These are phyloP conservation scores for Cotesia vestalis DNA, from an alignment of 1,140 invertebrate species.

Conservation along the genomic window DNA sequence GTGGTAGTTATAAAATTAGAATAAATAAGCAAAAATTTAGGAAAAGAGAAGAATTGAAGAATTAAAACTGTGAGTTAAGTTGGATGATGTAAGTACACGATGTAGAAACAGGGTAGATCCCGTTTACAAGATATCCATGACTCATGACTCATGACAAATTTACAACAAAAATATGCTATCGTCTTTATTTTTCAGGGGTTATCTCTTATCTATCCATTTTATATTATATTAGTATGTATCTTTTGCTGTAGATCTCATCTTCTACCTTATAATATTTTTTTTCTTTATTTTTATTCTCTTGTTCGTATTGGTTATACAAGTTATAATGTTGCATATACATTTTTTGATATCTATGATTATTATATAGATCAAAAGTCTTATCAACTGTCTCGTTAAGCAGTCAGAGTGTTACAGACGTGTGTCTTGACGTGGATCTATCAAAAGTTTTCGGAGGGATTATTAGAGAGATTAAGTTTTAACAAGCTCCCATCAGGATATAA, in stretches of 20 bases:
- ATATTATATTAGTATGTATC: neutral
- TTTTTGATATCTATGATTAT: conserved; percentile 22
- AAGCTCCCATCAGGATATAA: too few relatives aligned
- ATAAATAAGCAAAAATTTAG: neutral
- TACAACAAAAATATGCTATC: conserved; percentile 60
- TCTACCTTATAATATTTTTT: neutral
- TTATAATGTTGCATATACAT: too few relatives aligned
- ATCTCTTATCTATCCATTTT: too few relatives aligned
- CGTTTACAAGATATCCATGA: conserved; percentile 57
- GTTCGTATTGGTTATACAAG: too few relatives aligned
- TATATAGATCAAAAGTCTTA: conserved; percentile 58
- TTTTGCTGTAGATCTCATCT: neutral
- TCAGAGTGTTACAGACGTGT: conserved; percentile 47
- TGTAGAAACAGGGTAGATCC: conserved; percentile 58
- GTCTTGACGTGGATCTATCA: conserved; percentile 39
- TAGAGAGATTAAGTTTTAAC: neutral
- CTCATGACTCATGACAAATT: conserved; percentile 51
- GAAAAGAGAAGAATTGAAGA: conserved; percentile 50
- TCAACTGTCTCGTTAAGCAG: conserved; percentile 54
- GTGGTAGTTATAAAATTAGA: too few relatives aligned
- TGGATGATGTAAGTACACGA: conserved; percentile 46
- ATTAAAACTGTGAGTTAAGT: conserved; percentile 15
- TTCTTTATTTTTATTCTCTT: conserved; percentile 27
- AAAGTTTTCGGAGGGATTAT: conserved; percentile 26
- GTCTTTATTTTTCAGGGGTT: neutral